Conservation (phyloP, 2,888 invertebrate species). For the Plagodis pulveraria region DNA sequence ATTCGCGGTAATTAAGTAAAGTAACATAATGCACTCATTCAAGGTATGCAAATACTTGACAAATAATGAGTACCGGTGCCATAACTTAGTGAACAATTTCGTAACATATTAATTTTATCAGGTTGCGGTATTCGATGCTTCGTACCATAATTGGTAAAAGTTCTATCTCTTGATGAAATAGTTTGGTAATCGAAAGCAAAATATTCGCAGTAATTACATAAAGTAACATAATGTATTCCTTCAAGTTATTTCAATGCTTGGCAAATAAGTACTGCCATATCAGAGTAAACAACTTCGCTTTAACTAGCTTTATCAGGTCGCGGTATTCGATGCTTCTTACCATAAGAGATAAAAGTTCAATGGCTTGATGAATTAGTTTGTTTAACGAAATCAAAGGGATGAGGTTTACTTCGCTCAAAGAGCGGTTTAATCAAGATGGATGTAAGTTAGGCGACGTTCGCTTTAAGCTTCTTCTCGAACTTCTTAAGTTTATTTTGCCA, state of each 20-base stretch:
- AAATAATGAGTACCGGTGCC: constrained; percentile 7
- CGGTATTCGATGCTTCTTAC: constrained; percentile 29
- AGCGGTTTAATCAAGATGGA: constrained; percentile 35
- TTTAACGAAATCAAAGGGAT: constrained; percentile 34
- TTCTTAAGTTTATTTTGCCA: constrained; percentile 15
- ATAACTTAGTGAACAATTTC: constrained; percentile 17
- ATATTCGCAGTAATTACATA: too few relatives aligned
- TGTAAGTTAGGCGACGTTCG: constrained; percentile 7
- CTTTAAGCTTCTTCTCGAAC: too few relatives aligned
- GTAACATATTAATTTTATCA: neutral
- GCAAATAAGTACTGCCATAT: constrained; percentile 12
- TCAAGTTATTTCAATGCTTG: constrained; percentile 26
- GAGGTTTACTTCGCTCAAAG: constrained; percentile 27
- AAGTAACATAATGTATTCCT: constrained; percentile 1
- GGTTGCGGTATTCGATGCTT: too few relatives aligned
- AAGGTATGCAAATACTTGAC: constrained; percentile 25
- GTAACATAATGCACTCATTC: constrained; percentile 31
- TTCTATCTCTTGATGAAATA: too few relatives aligned
- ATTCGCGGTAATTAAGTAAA: constrained; percentile 34
- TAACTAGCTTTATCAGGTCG: constrained; percentile 25
- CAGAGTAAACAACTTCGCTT: constrained; percentile 17
- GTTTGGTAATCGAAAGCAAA: too few relatives aligned
- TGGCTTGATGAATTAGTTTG: constrained; percentile 34
- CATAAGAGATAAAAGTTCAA: constrained; percentile 31
- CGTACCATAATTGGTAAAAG: too few relatives aligned